Conservation (phyloP, 1,140 invertebrate species). For the Bombus polaris region DNA sequence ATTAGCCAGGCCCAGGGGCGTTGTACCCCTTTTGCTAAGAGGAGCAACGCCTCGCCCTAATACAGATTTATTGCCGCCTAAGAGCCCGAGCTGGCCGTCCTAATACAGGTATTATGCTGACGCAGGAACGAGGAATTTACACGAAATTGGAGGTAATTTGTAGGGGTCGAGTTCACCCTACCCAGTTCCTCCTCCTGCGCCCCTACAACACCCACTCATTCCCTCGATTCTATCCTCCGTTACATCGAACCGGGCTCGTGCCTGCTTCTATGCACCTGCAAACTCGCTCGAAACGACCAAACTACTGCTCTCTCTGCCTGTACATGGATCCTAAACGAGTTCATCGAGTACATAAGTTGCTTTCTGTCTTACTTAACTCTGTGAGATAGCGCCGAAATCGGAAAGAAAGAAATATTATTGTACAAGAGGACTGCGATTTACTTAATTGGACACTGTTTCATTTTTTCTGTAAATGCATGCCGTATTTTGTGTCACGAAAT, state of each 20-base stretch:
- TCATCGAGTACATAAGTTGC: constrained; percentile 28
- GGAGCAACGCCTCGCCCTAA: constrained; percentile 68
- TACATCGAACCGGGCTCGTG: constrained; percentile 51
- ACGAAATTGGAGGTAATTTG: constrained; percentile 79
- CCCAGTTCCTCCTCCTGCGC: not conserved
- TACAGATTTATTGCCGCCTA: constrained; percentile 78
- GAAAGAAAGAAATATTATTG: not conserved
- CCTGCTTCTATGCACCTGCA: constrained; percentile 30
- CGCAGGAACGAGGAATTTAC: constrained; percentile 72
- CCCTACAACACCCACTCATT: constrained; percentile 30
- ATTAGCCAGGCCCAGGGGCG: constrained; percentile 50
- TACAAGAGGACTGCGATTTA: not conserved
- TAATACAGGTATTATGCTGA: constrained; percentile 78
- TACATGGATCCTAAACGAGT: constrained; percentile 13
- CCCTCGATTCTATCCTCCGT: constrained; percentile 28
- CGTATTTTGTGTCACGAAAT: too few species aligned
- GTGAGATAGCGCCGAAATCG: not conserved
- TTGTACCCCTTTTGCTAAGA: constrained; percentile 63
- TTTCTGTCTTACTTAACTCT: constrained; percentile 43
- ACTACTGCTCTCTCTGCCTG: constrained; percentile 4
- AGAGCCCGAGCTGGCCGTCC: constrained; percentile 69
- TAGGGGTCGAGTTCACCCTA: constrained; percentile 67
- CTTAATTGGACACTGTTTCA: not conserved
- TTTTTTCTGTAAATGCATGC: too few species aligned
- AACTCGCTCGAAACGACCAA: constrained; percentile 45